Conservation (phyloP, 2,888 invertebrate genomes). For the Hirtodrosophila cameraria region DNA sequence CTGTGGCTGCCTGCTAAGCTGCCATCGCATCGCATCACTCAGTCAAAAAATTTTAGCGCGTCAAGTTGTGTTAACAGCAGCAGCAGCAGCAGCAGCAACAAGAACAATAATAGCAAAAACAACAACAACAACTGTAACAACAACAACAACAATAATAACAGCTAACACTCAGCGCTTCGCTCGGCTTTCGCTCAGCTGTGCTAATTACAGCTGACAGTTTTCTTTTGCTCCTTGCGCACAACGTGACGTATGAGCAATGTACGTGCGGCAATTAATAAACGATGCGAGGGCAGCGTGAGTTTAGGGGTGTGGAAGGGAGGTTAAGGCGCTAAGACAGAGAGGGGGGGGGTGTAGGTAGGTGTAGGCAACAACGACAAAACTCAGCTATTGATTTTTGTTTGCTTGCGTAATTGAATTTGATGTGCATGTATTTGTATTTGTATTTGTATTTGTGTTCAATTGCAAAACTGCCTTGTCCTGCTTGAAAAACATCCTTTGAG, state of each 20-base stretch:
- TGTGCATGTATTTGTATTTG: slow-evolving; percentile 61
- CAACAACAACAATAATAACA: slow-evolving; percentile 8
- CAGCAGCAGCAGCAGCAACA: slow-evolving; percentile 8
- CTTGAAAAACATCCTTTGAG: not conserved
- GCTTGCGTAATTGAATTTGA: slow-evolving; percentile 71
- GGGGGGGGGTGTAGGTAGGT: not conserved
- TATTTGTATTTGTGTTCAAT: slow-evolving; percentile 62
- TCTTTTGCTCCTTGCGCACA: slow-evolving; percentile 51
- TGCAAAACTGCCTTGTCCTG: slow-evolving; percentile 32
- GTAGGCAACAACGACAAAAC: slow-evolving; percentile 39
- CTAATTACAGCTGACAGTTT: slow-evolving; percentile 78
- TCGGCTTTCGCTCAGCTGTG: slow-evolving; percentile 66
- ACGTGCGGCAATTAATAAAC: slow-evolving; percentile 74
- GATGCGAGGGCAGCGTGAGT: slow-evolving; percentile 16
- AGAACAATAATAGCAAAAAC: slow-evolving; percentile 51
- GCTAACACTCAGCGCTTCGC: slow-evolving; percentile 47
- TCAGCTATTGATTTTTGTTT: slow-evolving; percentile 71
- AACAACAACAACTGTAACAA: slow-evolving; percentile 2
- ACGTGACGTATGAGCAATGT: slow-evolving; percentile 78
- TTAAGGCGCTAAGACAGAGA: not conserved
- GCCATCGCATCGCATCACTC: slow-evolving; percentile 64
- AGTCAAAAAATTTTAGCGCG: slow-evolving; percentile 75
- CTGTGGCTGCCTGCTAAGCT: slow-evolving; percentile 38
- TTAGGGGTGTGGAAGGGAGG: too few relatives aligned
- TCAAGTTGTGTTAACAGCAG: slow-evolving; percentile 68